Evolutionary conservation across 2,888 invertebrate genomes (phyloP), one percentile per base, ranked within the genome.

Genomic region (Tenthredo scrophulariae): DNA sequence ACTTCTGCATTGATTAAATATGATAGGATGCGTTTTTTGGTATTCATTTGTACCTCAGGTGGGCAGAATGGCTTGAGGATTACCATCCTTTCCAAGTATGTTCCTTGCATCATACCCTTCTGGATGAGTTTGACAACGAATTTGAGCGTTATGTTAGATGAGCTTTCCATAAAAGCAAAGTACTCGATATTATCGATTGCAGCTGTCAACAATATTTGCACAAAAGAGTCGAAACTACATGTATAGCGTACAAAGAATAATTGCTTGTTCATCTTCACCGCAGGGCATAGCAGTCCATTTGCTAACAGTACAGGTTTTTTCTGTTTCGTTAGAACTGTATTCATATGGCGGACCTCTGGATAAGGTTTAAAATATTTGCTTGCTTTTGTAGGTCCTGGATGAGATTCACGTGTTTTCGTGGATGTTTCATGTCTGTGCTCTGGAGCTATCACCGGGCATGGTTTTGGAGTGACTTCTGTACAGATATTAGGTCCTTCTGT

Each of bases 361-460:
- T 84, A 74, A 33, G 84, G 70, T 74, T 74, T 84, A 67, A 82
- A 85, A 54, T 85, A 85, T 67, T 85, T 85, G 15, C 77, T 85
- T 7, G 72, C 22, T 26, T 74, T 62, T 62, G 26, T 62, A 62
- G 62, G 10, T 62, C 26, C 26, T 62, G 13, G 62, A 26, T 26
- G 62, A 22, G 26, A 22, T 62, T 62, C 62, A 62, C 62, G 13
- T 62, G 26, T 62, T 62, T 62, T 62, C 13, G 13, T 13, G 62
- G 26, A 10, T 62, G 62, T 62, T 13, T 62, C 62, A 62, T 62
- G 62, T 3, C 26, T 62, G 62, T 62, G 62, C 4, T 62, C 62
- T 62, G 62, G 13, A 62, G 62, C 26, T 26, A 62, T 62, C 62
- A 62, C 26, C 26, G 4, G 26, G 62, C 13, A 62, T 62, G 26